Base-by-base conservation (phyloP, 2,113 vertebrate genomes). In the Epinephelus fuscoguttatus region DNA sequence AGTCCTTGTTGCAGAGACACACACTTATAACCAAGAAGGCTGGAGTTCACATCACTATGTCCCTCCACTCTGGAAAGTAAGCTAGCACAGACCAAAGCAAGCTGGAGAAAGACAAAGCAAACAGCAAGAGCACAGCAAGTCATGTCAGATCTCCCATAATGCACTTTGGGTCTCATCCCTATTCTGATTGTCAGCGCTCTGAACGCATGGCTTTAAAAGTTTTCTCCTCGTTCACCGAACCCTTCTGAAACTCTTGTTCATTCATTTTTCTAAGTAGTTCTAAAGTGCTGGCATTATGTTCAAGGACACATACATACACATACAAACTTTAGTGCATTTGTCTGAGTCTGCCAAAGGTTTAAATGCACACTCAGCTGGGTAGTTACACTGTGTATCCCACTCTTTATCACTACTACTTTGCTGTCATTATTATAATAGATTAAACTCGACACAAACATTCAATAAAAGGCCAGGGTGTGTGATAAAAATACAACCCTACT, bases 111-210 rank as follows among this genome's bases (percentile, higher is more conserved):
- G 90, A 92, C 90, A 89, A 91, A 91, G 86, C 89, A 90, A 85
- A 88, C 50, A 91, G 91, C 91, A 88, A 92, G 79, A 93, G 87
- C 89, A 92, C 84, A 90, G 89, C 88, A 83, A 89, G 84, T 89
- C 88, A 81, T 86, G 87, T 92, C 92, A 86, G 67, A 81, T 89
- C 89, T 88, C 91, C 91, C 87, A 81, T 90, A 94, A 91, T 94
- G 95, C 94, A 93, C 88, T 74, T 90, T 88, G 91, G 87, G 89
- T 88, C 92, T 85, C 82, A 78, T 90, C 85, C 88, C 80, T 84
- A 84, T 85, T 94, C 91, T 96, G 95, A 96, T 96, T 96, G 95
- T 96, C 95, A 92, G 94, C 88, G 94, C 94, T 95, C 92, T 90
- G 91, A 95, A 93, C 94, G 93, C 93, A 92, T 95, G 94, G 94